Evolutionary conservation across 2,113 vertebrate species (phyloP), one percentile per base, ranked within the genome.

Genomic region (Ochotona princeps): DNA sequence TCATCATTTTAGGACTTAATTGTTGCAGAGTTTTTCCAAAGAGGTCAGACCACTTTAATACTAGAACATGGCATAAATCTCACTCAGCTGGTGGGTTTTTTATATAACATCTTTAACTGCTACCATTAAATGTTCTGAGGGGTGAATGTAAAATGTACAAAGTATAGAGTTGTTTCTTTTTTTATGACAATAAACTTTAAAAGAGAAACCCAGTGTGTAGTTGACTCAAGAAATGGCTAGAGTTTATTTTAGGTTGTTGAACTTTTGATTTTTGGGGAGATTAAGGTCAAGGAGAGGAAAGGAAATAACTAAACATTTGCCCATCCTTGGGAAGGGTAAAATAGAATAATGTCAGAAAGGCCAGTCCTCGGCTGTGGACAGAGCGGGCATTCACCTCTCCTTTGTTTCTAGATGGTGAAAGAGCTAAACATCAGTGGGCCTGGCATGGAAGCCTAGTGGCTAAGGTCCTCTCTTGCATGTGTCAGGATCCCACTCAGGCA

Each of bases 111-210:
- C 73, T 21, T 69, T 84, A 65, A 60, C 28, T 96, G 95, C 61
- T 89, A 88, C 92, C 63, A 87, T 51, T 4, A 83, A 89, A 26
- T 7, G 0, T 97, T 74, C 8, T 91, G 69, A 87, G 13, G 91
- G 85, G 90, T 89, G 63, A 94, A 87, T 97, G 93, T 93, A 93
- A 94, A 95, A 78, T 89, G 57, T 93, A 83, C 94, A 74, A 89
- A 89, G 84, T 91, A 80, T 80, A 87, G 84, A 14, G 28, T 76
- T 75, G 90, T 82, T 63, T 91, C 74, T 78, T 95, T 75, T n/a
- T 25, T 72, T 90, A 85, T 78, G 78, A 84, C 84, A 96, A 47
- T 30, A 97, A 96, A 75, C 90, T 95, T 96, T 91, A 78, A 44
- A 47, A 96, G 92, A 95, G 92, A 96, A 95, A 49, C 76, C 70